A percentile compares a stretch with the other conserved stretches of the same genome.
These are phyloP conservation scores for Heteractis magnifica DNA, from an alignment of 92 coral and sea anemone species.

Conservation along the genomic window DNA sequence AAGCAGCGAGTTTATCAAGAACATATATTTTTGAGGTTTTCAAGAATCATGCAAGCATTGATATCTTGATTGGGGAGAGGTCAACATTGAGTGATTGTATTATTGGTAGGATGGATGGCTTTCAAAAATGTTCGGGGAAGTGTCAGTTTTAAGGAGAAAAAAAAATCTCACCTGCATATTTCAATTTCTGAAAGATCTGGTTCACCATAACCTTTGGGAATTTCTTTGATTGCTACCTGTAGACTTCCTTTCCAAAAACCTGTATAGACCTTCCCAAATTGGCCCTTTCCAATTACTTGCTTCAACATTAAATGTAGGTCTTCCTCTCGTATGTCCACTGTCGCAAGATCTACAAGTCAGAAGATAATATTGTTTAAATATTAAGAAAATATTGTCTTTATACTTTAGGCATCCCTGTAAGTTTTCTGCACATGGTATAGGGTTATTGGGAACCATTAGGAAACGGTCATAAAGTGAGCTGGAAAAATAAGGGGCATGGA, in stretches of 20 bases:
- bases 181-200: constrained; percentile 27
- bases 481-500: no score
- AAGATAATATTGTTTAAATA: background rate
- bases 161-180: constrained; percentile 16
- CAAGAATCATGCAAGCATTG: no score
- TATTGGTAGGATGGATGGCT: background rate
- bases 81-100: no score
- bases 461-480: no score
- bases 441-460: no score
- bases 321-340: background rate
- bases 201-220: constrained; percentile 13
- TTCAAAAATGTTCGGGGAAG: background rate
- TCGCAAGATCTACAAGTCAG: background rate
- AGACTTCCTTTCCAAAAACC: constrained; percentile 35
- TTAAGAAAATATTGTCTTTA: no score
- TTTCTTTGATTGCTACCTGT: constrained; percentile 34
- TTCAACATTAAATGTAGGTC: background rate
- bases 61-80: no score
- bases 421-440: no score
- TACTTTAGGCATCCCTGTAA: no score
- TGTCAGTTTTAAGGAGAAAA: no score
- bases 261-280: constrained; percentile 21
- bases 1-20: no score
- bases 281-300: background rate
- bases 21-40: no score